Base-by-base conservation (phyloP, 2,113 vertebrate species). In the Urocolius indicus region DNA sequence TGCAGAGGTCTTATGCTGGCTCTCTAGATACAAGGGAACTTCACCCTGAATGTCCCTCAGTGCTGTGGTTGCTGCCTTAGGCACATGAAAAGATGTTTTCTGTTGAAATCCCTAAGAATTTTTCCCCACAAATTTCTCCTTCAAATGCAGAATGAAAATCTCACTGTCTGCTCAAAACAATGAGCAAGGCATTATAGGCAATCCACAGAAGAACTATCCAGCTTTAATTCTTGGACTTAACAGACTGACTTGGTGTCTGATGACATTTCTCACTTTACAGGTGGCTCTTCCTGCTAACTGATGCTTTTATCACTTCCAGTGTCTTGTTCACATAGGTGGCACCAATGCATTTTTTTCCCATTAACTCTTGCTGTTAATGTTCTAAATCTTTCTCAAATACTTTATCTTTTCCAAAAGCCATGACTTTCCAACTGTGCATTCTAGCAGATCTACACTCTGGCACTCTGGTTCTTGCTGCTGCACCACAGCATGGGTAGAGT, bases 401-500 rank as follows among this genome's bases (percentile, higher is more conserved):
- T 49, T 48, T 29, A 16, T 27, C n/a, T 75, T 81, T 55, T 52
- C 61, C 62, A 7, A 22, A 58, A 71, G 19, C 19, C 43, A 6
- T 19, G 27, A 34, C 13, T 43, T 59, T 13, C 74, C 57, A 16
- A 9, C 9, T 22, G 3, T 1, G 1, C 3, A 2, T 3, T 17
- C 32, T 11, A 38, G 49, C 2, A 0, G 48, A 67, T 38, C 32
- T 65, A 2, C 16, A 24, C 46, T 61, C 66, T 72, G 62, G 14
- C 11, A 2, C 26, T 83, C 18, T 27, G 29, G 11, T 5, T 41
- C 20, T 13, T 14, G 13, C 74, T 54, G 59, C 20, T 34, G 0
- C 38, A 21, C 24, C 32, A 1, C 0, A 19, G 41, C 73, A 34
- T 0, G 1, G 23, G 22, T 1, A 20, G 49, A 8, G 82, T 43